Conservation (phyloP, 2,888 invertebrate genomes). For the Andrena marginata region DNA sequence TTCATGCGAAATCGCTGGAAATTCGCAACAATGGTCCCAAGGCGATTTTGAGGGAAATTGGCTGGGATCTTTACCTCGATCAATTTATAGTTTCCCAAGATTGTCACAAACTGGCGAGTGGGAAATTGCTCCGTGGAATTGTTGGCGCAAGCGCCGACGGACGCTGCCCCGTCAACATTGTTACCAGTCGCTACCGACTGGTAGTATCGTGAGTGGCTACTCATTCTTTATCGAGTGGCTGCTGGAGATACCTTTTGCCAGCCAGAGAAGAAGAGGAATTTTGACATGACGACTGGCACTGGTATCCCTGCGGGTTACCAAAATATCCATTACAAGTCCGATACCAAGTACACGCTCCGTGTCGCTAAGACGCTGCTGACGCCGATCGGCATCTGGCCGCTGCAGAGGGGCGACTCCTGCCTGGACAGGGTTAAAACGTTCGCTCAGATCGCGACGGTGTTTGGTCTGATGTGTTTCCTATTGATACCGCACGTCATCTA, state of each 20-base stretch:
- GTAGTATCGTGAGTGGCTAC: too few relatives aligned
- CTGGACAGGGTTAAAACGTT: conserved; percentile 59
- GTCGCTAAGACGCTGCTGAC: conserved; percentile 76
- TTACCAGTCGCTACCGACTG: background rate
- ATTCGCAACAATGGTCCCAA: background rate
- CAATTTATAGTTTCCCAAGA: background rate
- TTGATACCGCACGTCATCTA: conserved; percentile 78
- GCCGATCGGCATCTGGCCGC: conserved; percentile 81
- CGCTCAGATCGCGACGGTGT: conserved; percentile 71
- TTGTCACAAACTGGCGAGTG: background rate
- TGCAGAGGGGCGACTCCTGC: conserved; percentile 70
- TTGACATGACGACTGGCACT: background rate
- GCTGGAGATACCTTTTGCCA: background rate
- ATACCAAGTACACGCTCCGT: conserved; percentile 75
- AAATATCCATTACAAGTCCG: conserved; percentile 71
- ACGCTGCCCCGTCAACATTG: too few relatives aligned
- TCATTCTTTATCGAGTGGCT: background rate
- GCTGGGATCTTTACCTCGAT: background rate
- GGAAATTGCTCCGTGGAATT: conserved; percentile 13
- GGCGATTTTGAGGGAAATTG: background rate
- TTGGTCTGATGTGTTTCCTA: conserved; percentile 78
- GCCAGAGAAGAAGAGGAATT: background rate
- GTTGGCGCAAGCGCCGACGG: conserved; percentile 48
- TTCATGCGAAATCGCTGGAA: background rate
- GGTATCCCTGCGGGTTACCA: conserved; percentile 3